Evolutionary conservation across 2,888 invertebrate species (phyloP).

Genomic region (Lasioglossum pauxillum): DNA sequence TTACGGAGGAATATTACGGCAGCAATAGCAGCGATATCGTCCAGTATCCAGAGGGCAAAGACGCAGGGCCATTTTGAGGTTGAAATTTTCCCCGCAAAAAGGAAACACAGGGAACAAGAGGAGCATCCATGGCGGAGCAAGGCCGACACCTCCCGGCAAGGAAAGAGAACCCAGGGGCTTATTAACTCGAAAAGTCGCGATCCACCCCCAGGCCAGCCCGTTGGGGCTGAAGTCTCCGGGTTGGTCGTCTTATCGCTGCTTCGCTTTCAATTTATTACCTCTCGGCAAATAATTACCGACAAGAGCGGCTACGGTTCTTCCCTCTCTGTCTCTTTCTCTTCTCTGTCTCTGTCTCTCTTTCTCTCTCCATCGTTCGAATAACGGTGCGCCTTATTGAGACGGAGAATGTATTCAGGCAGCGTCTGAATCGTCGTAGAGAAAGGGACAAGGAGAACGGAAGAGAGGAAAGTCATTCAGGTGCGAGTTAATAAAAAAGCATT

Average conservation of each 20-base stretch:
- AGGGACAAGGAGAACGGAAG: constrained; percentile 51
- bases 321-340: constrained; percentile 19
- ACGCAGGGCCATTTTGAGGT: neutral
- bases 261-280: constrained; percentile 77
- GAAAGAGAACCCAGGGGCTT: constrained; percentile 47
- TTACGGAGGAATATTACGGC: neutral
- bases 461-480: constrained; percentile 76
- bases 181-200: constrained; percentile 63
- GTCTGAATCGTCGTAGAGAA: constrained; percentile 68
- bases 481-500: constrained; percentile 74
- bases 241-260: constrained; percentile 65
- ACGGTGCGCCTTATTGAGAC: constrained; percentile 71
- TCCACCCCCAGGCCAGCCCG: constrained; percentile 23
- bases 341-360: constrained; percentile 10
- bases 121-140: constrained; percentile 32
- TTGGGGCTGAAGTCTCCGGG: constrained; percentile 16
- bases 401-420: constrained; percentile 73
- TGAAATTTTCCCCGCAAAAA: constrained; percentile 15
- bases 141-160: constrained; percentile 54
- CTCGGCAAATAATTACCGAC: constrained; percentile 80
- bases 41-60: neutral
- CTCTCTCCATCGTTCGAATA: constrained; percentile 56
- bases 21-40: neutral
- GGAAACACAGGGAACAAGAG: constrained; percentile 27
- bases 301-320: constrained; percentile 61